Conservation (phyloP, 2,113 vertebrate genomes). For the Nesospiza acunhae region DNA sequence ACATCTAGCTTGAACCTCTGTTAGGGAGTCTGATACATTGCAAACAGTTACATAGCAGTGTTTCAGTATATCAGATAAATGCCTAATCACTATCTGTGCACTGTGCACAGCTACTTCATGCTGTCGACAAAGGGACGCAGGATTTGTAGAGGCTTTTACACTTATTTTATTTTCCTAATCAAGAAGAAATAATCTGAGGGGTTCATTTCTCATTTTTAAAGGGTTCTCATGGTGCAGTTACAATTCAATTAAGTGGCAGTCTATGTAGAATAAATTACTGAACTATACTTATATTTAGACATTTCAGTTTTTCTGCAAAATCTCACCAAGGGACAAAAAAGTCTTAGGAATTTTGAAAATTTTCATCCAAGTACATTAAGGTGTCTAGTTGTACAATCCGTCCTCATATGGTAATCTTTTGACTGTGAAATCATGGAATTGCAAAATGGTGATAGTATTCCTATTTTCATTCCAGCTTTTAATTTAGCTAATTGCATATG, state of each 20-base stretch:
- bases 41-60: neutral
- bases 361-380: neutral
- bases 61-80: neutral
- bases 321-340: neutral
- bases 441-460: neutral
- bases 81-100: neutral
- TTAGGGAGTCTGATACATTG: neutral
- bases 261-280: slow-evolving; percentile 45
- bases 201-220: slow-evolving; percentile 45
- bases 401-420: neutral
- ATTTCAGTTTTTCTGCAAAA: slow-evolving; percentile 42
- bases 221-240: slow-evolving; percentile 13
- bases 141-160: neutral
- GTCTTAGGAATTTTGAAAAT: neutral
- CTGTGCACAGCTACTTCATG: neutral
- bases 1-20: neutral
- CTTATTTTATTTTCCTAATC: neutral
- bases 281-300: neutral
- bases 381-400: neutral
- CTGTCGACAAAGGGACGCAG: neutral
- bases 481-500: neutral
- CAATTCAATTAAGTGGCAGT: slow-evolving; percentile 46
- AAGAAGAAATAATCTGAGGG: slow-evolving; percentile 2
- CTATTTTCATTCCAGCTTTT: neutral
- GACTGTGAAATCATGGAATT: neutral